A percentile compares a stretch with the other conserved stretches of the same genome.
Evolutionary conservation across 2,797 vertebrate species (phyloP).

Genomic region (Acipenser transmontanus): DNA sequence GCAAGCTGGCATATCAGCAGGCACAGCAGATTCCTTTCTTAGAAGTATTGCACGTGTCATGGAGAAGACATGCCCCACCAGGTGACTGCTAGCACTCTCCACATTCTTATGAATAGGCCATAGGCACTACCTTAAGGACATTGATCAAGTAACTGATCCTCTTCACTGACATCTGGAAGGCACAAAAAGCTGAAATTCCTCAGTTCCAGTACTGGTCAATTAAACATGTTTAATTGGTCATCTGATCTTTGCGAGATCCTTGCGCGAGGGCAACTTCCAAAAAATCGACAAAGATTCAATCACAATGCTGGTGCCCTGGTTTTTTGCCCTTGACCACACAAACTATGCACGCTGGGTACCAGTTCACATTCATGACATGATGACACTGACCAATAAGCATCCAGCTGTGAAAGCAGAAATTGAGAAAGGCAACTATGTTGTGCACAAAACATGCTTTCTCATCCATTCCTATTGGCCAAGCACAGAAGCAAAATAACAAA

Average conservation of each 20-base stretch:
- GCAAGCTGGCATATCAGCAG: conserved; percentile 11
- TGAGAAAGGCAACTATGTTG: no score
- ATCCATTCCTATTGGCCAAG: no score
- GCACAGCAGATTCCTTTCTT: conserved; percentile 16
- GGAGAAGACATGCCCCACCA: conserved; percentile 20
- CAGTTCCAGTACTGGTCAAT: neutral
- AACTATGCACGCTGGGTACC: neutral
- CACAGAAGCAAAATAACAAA: no score
- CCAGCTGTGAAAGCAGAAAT: no score
- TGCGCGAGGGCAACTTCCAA: neutral
- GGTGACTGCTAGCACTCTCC: conserved; percentile 13
- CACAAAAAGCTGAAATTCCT: neutral
- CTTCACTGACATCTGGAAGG: no score
- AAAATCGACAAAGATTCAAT: neutral
- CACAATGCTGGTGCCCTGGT: neutral
- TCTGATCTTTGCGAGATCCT: neutral
- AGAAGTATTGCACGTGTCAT: conserved; percentile 8
- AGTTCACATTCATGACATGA: no score
- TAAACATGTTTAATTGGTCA: neutral
- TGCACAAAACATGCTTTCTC: no score
- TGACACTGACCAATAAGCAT: no score
- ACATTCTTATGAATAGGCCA: neutral
- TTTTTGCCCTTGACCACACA: neutral
- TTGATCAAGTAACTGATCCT: no score
- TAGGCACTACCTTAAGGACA: no score